These are phyloP conservation scores for Sesia apiformis DNA, from an alignment of 2,888 invertebrate genomes.

Conservation along the genomic window DNA sequence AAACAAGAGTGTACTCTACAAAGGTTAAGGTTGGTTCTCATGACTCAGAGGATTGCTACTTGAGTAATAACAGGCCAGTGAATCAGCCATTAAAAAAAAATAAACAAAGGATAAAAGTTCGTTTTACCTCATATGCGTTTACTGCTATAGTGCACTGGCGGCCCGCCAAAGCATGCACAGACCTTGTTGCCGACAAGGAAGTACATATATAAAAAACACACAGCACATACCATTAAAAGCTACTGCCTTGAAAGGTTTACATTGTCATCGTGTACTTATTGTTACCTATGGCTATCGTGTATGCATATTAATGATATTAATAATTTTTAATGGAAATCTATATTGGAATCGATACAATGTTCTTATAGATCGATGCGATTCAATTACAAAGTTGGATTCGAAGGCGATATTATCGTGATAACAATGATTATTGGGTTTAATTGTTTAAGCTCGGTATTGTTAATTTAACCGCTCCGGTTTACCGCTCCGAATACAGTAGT, in stretches of 20 bases:
- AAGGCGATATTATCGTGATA: background rate
- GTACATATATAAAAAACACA: constrained; percentile 7
- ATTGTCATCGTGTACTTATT: constrained; percentile 14
- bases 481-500: no score
- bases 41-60: constrained; percentile 8
- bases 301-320: constrained; percentile 23
- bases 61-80: background rate
- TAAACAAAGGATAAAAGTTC: constrained; percentile 21
- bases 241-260: constrained; percentile 40
- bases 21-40: constrained; percentile 12
- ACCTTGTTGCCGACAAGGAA: constrained; percentile 33
- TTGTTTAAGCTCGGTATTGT: background rate
- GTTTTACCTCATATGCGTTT: constrained; percentile 21
- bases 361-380: constrained; percentile 11
- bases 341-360: constrained; percentile 17
- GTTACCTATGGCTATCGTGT: constrained; percentile 24
- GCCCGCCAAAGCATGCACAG: constrained; percentile 27
- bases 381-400: constrained; percentile 11
- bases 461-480: background rate
- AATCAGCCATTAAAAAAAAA: constrained; percentile 15
- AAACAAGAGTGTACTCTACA: constrained; percentile 5
- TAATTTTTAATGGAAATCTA: constrained; percentile 11
- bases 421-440: background rate
- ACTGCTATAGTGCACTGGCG: constrained; percentile 34
- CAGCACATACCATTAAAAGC: constrained; percentile 10